Conservation (phyloP, 1,140 invertebrate genomes). For the Lethrus apterus region DNA sequence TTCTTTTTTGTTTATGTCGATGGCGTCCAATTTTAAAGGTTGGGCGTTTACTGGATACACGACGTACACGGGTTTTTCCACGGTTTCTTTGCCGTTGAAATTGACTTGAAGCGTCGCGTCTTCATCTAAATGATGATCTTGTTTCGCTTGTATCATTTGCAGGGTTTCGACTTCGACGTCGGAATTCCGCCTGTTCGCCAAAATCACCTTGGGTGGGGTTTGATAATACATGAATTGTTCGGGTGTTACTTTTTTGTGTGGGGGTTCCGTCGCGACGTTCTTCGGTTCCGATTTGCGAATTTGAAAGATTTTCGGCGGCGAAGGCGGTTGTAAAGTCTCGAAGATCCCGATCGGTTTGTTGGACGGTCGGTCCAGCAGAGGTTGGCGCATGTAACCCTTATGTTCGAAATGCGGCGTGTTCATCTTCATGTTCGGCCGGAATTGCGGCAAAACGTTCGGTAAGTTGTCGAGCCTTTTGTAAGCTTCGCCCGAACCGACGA, state of each 20-base stretch:
- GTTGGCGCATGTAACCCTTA: constrained; percentile 33
- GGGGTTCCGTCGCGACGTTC: background rate
- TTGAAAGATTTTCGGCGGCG: constrained; percentile 36
- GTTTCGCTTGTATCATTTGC: constrained; percentile 55
- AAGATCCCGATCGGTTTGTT: constrained; percentile 38
- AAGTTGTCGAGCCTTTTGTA: constrained; percentile 44
- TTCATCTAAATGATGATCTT: constrained; percentile 28
- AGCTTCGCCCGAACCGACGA: constrained; percentile 21
- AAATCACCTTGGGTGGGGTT: constrained; percentile 31
- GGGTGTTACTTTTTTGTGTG: constrained; percentile 17
- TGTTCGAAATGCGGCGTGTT: constrained; percentile 16
- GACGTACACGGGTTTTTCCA: constrained; percentile 50
- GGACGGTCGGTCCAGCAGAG: constrained; percentile 37
- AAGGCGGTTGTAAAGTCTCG: constrained; percentile 45
- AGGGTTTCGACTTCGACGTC: constrained; percentile 48
- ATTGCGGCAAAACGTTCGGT: constrained; percentile 64
- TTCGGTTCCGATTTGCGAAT: background rate
- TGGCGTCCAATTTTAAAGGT: constrained; percentile 42
- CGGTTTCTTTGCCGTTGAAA: constrained; percentile 23
- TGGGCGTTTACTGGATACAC: constrained; percentile 53
- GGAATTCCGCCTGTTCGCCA: constrained; percentile 30
- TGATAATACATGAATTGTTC: constrained; percentile 33
- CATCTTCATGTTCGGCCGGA: constrained; percentile 50
- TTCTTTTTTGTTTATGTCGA: constrained; percentile 44
- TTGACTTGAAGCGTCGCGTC: constrained; percentile 4